These are phyloP conservation scores for Verasper variegatus DNA, from an alignment of 2,113 vertebrate genomes.

Conservation along the genomic window DNA sequence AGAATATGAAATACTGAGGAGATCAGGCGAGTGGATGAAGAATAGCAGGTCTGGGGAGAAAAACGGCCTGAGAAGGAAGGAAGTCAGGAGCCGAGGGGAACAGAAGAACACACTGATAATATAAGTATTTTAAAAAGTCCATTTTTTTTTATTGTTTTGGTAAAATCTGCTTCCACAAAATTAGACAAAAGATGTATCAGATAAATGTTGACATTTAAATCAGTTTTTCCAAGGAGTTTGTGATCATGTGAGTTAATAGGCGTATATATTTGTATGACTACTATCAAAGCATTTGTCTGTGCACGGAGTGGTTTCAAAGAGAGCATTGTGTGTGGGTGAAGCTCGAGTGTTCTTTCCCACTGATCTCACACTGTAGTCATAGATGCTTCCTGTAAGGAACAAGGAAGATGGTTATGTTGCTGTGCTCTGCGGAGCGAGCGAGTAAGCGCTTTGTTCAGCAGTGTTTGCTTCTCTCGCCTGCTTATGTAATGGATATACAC, in stretches of 20 bases:
- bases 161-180: too few relatives aligned
- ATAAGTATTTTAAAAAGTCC: too few relatives aligned
- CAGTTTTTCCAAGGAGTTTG: neutral
- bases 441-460: conserved; percentile 41
- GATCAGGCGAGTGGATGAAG: too few relatives aligned
- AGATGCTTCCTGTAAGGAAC: conserved; percentile 36
- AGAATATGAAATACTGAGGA: too few relatives aligned
- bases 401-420: conserved; percentile 26
- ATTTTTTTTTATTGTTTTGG: too few relatives aligned
- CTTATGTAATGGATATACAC: conserved; percentile 54
- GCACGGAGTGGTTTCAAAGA: neutral
- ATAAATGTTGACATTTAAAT: neutral
- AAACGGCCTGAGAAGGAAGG: too few relatives aligned
- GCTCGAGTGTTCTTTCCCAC: neutral
- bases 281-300: neutral
- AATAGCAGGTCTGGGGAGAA: too few relatives aligned
- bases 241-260: neutral
- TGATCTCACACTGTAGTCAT: neutral
- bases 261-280: neutral
- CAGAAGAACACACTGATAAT: too few relatives aligned
- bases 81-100: too few relatives aligned
- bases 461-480: conserved; percentile 45
- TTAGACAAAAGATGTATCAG: neutral
- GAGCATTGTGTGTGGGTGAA: neutral
- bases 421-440: neutral